A percentile compares a stretch with the other conserved stretches of the same genome.
Evolutionary conservation across 2,888 invertebrate species (phyloP).

Genomic region (Capitulum mitella): DNA sequence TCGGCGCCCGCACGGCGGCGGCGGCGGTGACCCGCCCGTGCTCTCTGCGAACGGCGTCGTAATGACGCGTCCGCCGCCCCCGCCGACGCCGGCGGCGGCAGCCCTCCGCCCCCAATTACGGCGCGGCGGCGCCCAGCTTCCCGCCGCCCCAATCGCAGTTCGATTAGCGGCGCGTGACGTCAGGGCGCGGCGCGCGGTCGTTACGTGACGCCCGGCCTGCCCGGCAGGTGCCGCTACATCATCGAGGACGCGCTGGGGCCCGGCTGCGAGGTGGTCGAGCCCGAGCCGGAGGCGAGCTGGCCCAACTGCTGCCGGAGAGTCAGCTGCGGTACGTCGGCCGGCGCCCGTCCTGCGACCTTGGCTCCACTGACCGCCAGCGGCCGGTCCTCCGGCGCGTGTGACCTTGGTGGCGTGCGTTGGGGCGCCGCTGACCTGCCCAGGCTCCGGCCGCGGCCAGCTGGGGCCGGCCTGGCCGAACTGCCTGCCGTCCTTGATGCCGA

Average conservation of each 20-base stretch:
- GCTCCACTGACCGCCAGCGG: too few relatives aligned
- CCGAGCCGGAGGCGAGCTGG: background rate
- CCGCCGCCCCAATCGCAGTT: background rate
- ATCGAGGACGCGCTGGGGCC: background rate
- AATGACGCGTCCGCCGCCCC: background rate
- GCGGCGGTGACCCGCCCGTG: too few relatives aligned
- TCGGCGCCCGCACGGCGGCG: too few relatives aligned
- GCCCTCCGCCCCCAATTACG: background rate
- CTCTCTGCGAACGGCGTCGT: background rate
- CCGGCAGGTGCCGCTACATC: constrained; percentile 8
- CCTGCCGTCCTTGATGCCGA: too few relatives aligned
- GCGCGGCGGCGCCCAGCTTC: background rate
- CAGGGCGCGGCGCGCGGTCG: too few relatives aligned
- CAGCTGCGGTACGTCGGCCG: background rate
- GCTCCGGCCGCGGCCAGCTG: too few relatives aligned
- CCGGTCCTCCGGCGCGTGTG: too few relatives aligned
- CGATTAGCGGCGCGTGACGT: background rate
- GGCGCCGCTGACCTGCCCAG: background rate
- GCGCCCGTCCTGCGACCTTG: background rate
- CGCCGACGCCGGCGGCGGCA: background rate
- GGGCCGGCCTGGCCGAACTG: too few relatives aligned
- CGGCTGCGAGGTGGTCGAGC: background rate
- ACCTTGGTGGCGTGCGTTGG: too few relatives aligned
- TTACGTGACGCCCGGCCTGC: background rate
- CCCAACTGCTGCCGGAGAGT: constrained; percentile 14